Evolutionary conservation across 2,888 invertebrate species (phyloP).

Genomic region (Temnothorax ravouxi): DNA sequence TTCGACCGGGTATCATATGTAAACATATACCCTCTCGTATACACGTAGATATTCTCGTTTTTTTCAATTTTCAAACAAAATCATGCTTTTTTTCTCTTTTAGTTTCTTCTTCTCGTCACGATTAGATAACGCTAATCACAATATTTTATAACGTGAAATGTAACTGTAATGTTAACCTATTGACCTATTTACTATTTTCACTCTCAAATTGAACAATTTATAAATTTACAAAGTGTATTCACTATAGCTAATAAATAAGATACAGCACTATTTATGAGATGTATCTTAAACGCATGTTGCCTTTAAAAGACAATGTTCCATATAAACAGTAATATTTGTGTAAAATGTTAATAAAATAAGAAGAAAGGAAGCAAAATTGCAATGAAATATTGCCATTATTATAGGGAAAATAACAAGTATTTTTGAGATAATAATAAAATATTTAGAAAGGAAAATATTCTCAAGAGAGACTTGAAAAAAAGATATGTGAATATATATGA

Average conservation of each 20-base stretch:
- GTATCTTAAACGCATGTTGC: background rate
- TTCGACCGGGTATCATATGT: conserved; percentile 55
- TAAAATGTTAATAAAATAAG: background rate
- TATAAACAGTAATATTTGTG: background rate
- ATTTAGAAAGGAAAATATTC: background rate
- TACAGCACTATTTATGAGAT: background rate
- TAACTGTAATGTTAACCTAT: background rate
- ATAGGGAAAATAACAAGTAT: background rate
- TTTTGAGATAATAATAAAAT: background rate
- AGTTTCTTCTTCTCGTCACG: background rate
- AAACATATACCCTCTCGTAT: conserved; percentile 29
- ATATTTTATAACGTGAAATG: background rate
- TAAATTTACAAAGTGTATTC: background rate
- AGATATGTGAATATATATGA: conserved; percentile 1
- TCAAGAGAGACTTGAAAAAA: background rate
- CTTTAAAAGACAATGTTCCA: background rate
- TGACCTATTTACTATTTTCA: background rate
- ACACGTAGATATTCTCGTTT: background rate
- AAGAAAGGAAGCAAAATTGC: background rate
- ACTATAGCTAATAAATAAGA: background rate
- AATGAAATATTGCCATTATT: background rate
- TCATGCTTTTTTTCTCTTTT: background rate
- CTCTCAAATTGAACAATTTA: background rate
- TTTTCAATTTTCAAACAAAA: background rate
- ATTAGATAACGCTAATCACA: background rate